Conservation (phyloP, 2,113 vertebrate species). For the Loxodonta africana region DNA sequence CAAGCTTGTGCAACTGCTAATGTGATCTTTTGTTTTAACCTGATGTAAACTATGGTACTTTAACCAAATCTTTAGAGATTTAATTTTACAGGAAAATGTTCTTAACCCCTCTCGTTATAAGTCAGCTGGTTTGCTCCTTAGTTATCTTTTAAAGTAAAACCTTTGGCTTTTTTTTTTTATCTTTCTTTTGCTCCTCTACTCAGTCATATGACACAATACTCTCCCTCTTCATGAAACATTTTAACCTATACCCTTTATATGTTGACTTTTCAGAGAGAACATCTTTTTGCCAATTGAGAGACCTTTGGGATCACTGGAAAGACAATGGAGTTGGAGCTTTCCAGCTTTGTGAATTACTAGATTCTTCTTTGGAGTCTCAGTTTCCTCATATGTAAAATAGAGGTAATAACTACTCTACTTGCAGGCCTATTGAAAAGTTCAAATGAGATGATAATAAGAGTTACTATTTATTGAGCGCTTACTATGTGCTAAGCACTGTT, state of each 20-base stretch:
- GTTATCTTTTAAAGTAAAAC: slow-evolving; percentile 76
- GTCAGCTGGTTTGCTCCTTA: slow-evolving; percentile 70
- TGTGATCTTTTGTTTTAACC: slow-evolving; percentile 80
- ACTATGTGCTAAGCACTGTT: background rate
- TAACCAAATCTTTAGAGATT: slow-evolving; percentile 76
- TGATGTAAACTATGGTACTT: slow-evolving; percentile 70
- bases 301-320: background rate
- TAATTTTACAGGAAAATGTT: slow-evolving; percentile 81
- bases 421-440: background rate
- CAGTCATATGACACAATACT: background rate
- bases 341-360: background rate
- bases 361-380: background rate
- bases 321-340: background rate
- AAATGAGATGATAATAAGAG: background rate
- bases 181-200: slow-evolving; percentile 57
- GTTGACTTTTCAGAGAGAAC: slow-evolving; percentile 45
- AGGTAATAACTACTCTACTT: background rate
- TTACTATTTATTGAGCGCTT: background rate
- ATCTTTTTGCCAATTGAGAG: background rate
- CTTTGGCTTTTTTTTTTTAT: slow-evolving; percentile 72
- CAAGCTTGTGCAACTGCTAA: slow-evolving; percentile 25
- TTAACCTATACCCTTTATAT: slow-evolving; percentile 63
- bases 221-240: slow-evolving; percentile 66
- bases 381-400: background rate
- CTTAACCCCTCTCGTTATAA: slow-evolving; percentile 77